Base-by-base conservation (phyloP, 2,113 vertebrate genomes). In the Dendropsophus ebraccatus region DNA sequence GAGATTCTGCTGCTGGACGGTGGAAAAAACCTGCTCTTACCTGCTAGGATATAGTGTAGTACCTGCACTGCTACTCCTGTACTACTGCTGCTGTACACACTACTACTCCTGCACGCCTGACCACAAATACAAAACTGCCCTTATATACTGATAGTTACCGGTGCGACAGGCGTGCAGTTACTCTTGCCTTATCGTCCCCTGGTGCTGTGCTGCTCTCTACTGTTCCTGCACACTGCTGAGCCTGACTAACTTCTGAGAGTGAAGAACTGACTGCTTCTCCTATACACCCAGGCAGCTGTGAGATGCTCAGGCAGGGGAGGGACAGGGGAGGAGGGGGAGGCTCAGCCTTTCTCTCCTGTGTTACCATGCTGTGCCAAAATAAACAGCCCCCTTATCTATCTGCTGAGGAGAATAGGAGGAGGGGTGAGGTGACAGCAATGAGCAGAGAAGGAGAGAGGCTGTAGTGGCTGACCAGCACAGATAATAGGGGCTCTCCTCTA, bases 361-460 rank as follows among this genome's bases (percentile, higher is more conserved):
- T 79, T 78, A 78, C 75, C 62, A 45, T 8, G 83, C 84, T 72
- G 62, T 70, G 84, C 84, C 84, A 86, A 86, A 86, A 80, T 80
- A 80, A 86, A 86, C 67, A 86, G 19, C 11, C 84, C n/a, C 84
- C 84, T 86, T 79, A 77, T 79, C 73, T 86, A 7, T 86, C 65
- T 60, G 14, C 72, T 47, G 62, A 9, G 75, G 30, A 49, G 58
- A 47, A 47, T 17, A 75, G 50, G 75, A 85, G 74, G 65, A 74
- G 58, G 74, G 75, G 62, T 75, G 82, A 62, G 72, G 72, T 75
- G 83, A 67, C 13, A 65, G 72, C 9, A 17, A 47, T 58, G 82
- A 28, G 52, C 60, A 62, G 6, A 81, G n/a, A 35, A n/a, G 41
- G 41, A 41, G 8, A 41, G 41, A 8, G 58, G 13, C 35, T 41